Percentiles rank a stretch among this genome's conserved stretches.
Evolutionary conservation across 2,113 vertebrate species (phyloP).

Genomic region (Sorex fumeus): DNA sequence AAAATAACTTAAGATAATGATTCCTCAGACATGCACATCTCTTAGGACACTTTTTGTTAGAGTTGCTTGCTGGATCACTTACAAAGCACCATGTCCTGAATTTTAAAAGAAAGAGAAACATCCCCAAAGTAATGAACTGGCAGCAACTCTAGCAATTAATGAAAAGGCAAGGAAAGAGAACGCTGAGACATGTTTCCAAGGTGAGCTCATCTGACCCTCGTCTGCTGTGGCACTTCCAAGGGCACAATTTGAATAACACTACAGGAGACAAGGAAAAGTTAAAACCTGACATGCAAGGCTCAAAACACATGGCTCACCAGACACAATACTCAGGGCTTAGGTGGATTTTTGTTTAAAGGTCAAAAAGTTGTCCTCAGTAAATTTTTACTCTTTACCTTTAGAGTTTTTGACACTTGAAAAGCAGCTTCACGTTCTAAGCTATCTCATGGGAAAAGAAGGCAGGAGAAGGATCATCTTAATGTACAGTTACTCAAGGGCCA

Average conservation of each 20-base stretch:
- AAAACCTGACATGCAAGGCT: not conserved
- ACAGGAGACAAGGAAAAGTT: not conserved
- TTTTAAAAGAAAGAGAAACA: conserved; percentile 63
- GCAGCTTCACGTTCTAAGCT: not conserved
- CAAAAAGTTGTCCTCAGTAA: conserved; percentile 2
- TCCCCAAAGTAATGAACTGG: not conserved
- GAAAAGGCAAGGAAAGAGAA: not conserved
- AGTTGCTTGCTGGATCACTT: not conserved
- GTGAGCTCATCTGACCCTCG: not conserved
- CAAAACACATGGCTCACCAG: not conserved
- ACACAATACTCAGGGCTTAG: not conserved
- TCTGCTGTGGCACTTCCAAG: not conserved
- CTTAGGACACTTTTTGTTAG: not conserved
- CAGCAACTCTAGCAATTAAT: not conserved
- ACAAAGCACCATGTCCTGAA: conserved; percentile 40
- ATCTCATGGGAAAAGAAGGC: not conserved
- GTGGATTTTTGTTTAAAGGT: not conserved
- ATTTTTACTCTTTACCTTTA: not conserved
- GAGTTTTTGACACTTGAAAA: conserved; percentile 37
- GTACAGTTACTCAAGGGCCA: no score
- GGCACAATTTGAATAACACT: not conserved
- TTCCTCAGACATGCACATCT: conserved; percentile 1
- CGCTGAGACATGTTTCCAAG: not conserved
- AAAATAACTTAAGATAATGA: conserved; percentile 17
- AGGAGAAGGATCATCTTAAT: not conserved